Evolutionary conservation across 64 coral and sea anemone species (phyloP).

Genomic region (Hydrozoanthus tunicans): DNA sequence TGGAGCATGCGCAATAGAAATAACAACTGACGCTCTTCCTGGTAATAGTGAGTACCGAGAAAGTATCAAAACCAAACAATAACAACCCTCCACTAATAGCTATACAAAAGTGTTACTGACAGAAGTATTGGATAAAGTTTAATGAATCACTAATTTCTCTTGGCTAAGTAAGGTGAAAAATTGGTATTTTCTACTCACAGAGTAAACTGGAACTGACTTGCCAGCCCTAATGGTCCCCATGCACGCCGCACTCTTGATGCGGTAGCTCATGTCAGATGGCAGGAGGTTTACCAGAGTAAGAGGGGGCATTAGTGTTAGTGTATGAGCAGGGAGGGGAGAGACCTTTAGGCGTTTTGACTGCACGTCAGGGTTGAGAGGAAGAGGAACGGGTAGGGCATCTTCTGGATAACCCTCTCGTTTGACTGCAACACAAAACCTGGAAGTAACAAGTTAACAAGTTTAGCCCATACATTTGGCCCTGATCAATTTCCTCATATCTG

Average conservation of each 20-base stretch:
- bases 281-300: conserved; percentile 89
- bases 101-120: neutral
- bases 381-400: conserved; percentile 18
- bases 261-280: conserved; percentile 87
- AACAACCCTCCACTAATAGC: neutral
- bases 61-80: neutral
- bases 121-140: neutral
- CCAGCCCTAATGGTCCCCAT: conserved; percentile 89
- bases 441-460: neutral
- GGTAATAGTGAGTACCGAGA: no score
- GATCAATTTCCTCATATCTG: no score
- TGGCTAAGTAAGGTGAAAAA: neutral
- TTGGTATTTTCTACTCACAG: conserved; percentile 47
- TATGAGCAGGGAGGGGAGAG: conserved; percentile 82
- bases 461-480: no score
- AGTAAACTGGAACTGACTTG: conserved; percentile 78
- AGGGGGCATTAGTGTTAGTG: conserved; percentile 84
- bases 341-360: conserved; percentile 59
- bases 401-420: conserved; percentile 90
- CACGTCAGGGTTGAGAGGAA: conserved; percentile 31
- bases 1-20: no score
- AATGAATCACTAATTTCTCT: neutral
- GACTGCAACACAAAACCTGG: conserved; percentile 88
- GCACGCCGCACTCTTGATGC: conserved; percentile 55
- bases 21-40: no score